Percentiles rank a stretch among this genome's conserved stretches.
These are phyloP conservation scores for Hemitrygon akajei DNA, from an alignment of 2,797 vertebrate species.

Conservation along the genomic window DNA sequence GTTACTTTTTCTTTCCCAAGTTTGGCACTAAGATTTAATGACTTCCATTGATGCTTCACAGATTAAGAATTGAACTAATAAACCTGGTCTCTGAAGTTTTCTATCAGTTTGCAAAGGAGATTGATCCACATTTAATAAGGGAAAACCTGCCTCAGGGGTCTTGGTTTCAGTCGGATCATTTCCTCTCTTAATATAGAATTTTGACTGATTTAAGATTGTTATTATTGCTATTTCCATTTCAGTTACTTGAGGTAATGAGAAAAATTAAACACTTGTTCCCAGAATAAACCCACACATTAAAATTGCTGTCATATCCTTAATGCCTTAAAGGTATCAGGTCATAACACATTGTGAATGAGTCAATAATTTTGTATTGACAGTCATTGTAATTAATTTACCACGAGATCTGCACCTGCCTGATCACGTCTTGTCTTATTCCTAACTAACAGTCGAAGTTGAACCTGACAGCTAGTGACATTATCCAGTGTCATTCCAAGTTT, in stretches of 20 bases:
- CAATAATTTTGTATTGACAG: background rate
- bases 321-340: conserved; percentile 1
- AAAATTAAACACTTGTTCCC: background rate
- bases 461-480: background rate
- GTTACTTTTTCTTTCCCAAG: background rate
- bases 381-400: background rate
- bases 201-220: background rate
- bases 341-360: background rate
- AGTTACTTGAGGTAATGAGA: background rate
- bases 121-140: background rate
- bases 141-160: background rate
- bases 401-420: background rate
- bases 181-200: background rate
- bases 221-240: background rate
- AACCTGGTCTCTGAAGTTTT: background rate
- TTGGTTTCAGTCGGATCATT: background rate
- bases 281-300: background rate
- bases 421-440: background rate
- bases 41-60: background rate
- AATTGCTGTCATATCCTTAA: background rate
- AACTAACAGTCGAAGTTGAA: background rate
- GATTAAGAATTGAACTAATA: conserved; percentile 4
- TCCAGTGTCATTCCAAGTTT: background rate
- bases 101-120: background rate
- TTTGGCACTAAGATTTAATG: background rate